A percentile compares a stretch with the other conserved stretches of the same genome.
Evolutionary conservation across 2,888 invertebrate species (phyloP).

Genomic region (Caenorhabditis uteleia): DNA sequence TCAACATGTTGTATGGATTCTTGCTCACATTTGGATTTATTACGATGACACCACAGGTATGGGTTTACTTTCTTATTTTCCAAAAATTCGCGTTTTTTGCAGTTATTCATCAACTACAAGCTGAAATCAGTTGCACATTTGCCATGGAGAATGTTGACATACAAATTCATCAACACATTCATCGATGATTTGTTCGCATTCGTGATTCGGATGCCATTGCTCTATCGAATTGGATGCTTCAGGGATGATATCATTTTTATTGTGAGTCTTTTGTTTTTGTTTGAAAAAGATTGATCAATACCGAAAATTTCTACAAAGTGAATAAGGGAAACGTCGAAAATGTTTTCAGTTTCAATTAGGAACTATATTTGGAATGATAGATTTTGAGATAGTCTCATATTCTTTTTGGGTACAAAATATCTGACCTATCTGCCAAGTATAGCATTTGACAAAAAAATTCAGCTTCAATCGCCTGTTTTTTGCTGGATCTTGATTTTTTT

Average conservation of each 20-base stretch:
- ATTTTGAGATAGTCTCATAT: too few species aligned
- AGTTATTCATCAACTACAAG: conserved; percentile 96
- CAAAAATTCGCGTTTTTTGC: conserved; percentile 4
- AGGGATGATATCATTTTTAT: conserved; percentile 98
- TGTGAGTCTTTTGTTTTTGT: conserved; percentile 73
- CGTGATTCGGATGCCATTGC: conserved; percentile 99
- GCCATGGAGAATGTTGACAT: conserved; percentile 99
- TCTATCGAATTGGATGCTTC: conserved; percentile 94
- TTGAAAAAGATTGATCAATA: too few species aligned
- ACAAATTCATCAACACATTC: conserved; percentile 98
- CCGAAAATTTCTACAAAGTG: too few species aligned
- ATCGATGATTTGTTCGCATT: conserved; percentile 99
- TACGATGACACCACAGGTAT: conserved; percentile 99
- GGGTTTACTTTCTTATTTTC: neutral
- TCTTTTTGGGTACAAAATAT: too few species aligned
- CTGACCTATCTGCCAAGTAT: too few species aligned
- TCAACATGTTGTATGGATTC: conserved; percentile 96
- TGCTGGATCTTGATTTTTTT: too few species aligned
- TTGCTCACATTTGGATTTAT: conserved; percentile 96
- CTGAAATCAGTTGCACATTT: conserved; percentile 97
- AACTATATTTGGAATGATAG: neutral
- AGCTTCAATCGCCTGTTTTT: too few species aligned
- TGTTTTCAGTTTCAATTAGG: too few species aligned
- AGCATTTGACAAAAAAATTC: too few species aligned
- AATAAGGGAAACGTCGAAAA: too few species aligned